A percentile compares a stretch with the other conserved stretches of the same genome.
Evolutionary conservation across 2,113 vertebrate genomes (phyloP).

Genomic region (Tamias sibiricus): DNA sequence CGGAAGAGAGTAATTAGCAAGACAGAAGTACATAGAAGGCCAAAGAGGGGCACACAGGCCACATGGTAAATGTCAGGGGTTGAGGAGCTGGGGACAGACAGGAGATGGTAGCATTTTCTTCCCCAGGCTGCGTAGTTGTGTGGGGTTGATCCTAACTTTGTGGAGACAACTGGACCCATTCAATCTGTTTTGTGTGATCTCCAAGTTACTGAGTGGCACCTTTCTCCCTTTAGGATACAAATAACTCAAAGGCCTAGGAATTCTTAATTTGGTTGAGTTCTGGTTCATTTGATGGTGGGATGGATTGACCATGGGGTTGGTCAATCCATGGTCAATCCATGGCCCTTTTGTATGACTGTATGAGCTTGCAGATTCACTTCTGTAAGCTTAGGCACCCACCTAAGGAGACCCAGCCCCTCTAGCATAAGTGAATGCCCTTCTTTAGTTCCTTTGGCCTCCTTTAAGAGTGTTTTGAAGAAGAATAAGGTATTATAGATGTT

Average conservation of each 20-base stretch:
- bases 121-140: not conserved
- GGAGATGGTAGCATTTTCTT: not conserved
- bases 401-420: not conserved
- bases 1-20: not conserved
- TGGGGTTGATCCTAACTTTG: not conserved
- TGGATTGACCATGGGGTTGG: not conserved
- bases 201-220: not conserved
- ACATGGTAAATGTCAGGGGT: not conserved
- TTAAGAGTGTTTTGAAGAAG: conserved; percentile 4
- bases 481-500: not conserved
- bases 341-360: not conserved
- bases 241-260: not conserved
- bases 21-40: not conserved
- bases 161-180: not conserved
- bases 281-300: not conserved
- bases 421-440: not conserved
- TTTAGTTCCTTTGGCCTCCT: not conserved
- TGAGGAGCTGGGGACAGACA: not conserved
- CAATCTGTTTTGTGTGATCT: not conserved
- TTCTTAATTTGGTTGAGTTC: not conserved
- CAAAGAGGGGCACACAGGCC: not conserved
- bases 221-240: not conserved
- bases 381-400: not conserved
- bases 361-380: not conserved
- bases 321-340: no score